These are phyloP conservation scores for Heptranchias perlo DNA, from an alignment of 2,113 vertebrate species.

Conservation along the genomic window DNA sequence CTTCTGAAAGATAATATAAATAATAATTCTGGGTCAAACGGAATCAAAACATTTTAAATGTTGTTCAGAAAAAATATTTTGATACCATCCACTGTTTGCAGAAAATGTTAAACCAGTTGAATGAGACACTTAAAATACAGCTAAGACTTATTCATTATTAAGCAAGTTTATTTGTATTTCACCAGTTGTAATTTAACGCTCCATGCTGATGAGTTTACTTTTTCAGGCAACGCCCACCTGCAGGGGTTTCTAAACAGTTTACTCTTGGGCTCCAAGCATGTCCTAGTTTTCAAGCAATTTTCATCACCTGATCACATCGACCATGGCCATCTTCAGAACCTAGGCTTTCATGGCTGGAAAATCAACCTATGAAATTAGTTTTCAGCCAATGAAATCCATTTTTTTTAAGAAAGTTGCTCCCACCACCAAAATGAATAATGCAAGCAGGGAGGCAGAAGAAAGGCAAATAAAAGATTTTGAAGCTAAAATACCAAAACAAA, in stretches of 20 bases:
- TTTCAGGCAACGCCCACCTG: not conserved
- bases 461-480: not conserved
- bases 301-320: not conserved
- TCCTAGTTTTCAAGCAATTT: not conserved
- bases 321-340: not conserved
- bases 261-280: not conserved
- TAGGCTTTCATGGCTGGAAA: not conserved
- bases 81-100: not conserved
- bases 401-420: not conserved
- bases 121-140: not conserved
- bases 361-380: constrained; percentile 1
- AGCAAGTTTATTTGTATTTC: not conserved
- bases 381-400: not conserved
- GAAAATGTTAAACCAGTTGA: not conserved
- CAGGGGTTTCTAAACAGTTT: not conserved
- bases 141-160: not conserved
- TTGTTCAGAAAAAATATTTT: not conserved
- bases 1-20: not conserved
- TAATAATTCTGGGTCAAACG: not conserved
- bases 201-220: not conserved
- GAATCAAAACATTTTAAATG: not conserved
- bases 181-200: not conserved
- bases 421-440: not conserved
- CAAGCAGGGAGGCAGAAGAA: not conserved
- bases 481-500: not conserved